phyloP scores from a whole-genome alignment of 2,113 vertebrate species.

The Nesoenas mayeri region DNA sequence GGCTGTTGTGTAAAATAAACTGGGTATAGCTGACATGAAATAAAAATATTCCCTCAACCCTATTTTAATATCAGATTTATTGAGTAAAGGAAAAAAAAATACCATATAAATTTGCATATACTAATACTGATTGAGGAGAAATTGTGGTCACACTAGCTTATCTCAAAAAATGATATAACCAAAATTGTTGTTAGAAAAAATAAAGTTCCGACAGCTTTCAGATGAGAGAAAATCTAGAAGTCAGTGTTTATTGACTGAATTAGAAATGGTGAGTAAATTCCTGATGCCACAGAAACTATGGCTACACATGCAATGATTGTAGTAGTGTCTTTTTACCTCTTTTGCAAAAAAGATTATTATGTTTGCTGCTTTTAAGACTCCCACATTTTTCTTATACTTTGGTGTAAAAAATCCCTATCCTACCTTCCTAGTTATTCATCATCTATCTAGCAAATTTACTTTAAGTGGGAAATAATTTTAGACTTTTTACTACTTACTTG shows the following conservation, averaged over 20 bases:
- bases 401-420: neutral
- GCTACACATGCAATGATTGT: neutral
- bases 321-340: neutral
- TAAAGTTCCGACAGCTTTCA: neutral
- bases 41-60: slow-evolving; percentile 50
- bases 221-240: neutral
- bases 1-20: slow-evolving; percentile 55
- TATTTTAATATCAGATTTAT: slow-evolving; percentile 52
- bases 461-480: neutral
- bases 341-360: neutral
- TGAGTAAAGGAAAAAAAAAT: slow-evolving; percentile 26
- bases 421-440: neutral
- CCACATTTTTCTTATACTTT: neutral
- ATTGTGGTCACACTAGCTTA: neutral
- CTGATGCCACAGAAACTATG: neutral
- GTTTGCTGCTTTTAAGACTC: neutral
- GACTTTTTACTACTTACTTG: neutral
- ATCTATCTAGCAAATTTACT: neutral
- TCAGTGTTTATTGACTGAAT: neutral
- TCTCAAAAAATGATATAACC: neutral
- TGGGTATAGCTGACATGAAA: slow-evolving; percentile 37
- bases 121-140: neutral
- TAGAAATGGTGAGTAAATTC: neutral
- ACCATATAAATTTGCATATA: neutral
- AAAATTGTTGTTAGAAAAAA: neutral